phyloP scores from a whole-genome alignment of 1,140 invertebrate genomes.

The Conus betulinus region DNA sequence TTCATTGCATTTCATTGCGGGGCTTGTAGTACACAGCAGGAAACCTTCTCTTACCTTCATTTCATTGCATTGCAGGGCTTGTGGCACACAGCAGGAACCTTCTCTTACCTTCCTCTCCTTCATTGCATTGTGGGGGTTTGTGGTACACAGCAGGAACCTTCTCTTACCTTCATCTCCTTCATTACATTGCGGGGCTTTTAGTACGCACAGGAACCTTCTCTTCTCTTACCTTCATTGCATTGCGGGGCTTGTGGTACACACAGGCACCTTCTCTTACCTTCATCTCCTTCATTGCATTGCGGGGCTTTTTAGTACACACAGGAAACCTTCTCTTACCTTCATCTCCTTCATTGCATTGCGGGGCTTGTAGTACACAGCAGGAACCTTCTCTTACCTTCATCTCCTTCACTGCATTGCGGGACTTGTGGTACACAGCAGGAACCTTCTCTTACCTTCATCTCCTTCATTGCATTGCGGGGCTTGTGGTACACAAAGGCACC shows the following conservation, averaged over 20 bases:
- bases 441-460: neutral
- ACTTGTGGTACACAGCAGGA: slow-evolving; percentile 7
- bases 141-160: slow-evolving; percentile 17
- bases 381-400: neutral
- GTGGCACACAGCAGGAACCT: slow-evolving; percentile 13
- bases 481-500: slow-evolving; percentile 7
- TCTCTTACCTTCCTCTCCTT: neutral
- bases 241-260: neutral
- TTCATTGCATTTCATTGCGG: neutral
- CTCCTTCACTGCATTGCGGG: neutral
- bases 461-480: neutral
- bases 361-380: slow-evolving; percentile 12
- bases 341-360: neutral
- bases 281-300: neutral
- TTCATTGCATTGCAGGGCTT: neutral
- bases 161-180: neutral
- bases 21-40: slow-evolving; percentile 16
- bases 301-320: neutral
- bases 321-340: neutral
- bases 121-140: neutral
- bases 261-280: no score
- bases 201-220: neutral
- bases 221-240: neutral
- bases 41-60: neutral
- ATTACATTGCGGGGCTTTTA: neutral